Conservation (phyloP, 2,797 vertebrate species). For the Anolis apletophallus region DNA sequence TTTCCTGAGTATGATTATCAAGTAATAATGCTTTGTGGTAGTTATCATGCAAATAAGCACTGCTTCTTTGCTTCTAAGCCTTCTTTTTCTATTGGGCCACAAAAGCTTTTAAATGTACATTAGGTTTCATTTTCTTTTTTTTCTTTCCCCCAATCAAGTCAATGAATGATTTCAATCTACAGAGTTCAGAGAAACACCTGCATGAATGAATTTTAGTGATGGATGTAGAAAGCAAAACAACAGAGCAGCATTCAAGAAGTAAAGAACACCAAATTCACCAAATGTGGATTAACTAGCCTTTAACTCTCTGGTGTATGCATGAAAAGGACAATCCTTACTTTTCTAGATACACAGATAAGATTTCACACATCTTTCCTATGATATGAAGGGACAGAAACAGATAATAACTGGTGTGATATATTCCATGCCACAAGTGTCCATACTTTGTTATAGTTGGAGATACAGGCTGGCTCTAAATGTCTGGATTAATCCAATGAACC, state of each 20-base stretch:
- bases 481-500: background rate
- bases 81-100: background rate
- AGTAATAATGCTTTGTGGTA: background rate
- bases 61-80: slow-evolving; percentile 22
- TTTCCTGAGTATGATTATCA: slow-evolving; percentile 16
- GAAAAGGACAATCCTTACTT: background rate
- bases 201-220: slow-evolving; percentile 4
- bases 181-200: slow-evolving; percentile 16
- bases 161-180: slow-evolving; percentile 7
- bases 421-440: slow-evolving; percentile 1
- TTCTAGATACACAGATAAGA: background rate
- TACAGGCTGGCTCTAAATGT: background rate
- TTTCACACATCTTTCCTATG: background rate
- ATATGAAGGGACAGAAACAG: background rate
- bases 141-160: background rate
- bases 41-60: slow-evolving; percentile 29
- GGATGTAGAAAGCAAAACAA: background rate
- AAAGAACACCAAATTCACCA: background rate
- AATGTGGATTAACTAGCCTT: background rate
- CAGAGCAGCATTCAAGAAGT: background rate
- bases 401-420: background rate
- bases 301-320: background rate
- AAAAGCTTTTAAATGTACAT: slow-evolving; percentile 29
- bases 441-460: background rate
- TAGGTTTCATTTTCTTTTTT: background rate